Conservation (phyloP, 2,113 vertebrate species). For the Pollachius pollachius region DNA sequence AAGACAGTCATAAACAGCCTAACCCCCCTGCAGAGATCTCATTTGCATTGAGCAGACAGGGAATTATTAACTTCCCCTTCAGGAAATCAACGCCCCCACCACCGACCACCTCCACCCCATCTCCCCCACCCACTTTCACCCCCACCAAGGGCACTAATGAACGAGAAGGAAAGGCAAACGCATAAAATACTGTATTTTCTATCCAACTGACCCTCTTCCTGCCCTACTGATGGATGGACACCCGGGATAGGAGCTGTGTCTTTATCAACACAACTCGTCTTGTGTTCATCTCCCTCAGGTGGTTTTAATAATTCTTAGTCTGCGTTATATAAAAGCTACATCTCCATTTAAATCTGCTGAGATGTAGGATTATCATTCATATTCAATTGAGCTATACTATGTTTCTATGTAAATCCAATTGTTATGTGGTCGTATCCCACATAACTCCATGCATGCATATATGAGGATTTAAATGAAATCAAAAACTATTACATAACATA, state of each 20-base stretch:
- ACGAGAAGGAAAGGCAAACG: too few relatives aligned
- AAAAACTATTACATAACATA: too few relatives aligned
- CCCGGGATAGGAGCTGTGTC: background rate
- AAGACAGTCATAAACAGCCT: conserved; percentile 47
- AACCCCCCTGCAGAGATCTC: conserved; percentile 40
- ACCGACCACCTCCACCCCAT: background rate
- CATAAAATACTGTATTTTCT: too few relatives aligned
- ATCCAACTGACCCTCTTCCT: background rate
- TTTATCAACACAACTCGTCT: background rate
- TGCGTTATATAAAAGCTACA: background rate
- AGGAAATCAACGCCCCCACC: conserved; percentile 9
- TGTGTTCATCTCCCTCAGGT: conserved; percentile 30
- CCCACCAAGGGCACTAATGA: too few relatives aligned
- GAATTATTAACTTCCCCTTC: conserved; percentile 34
- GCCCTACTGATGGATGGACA: conserved; percentile 21
- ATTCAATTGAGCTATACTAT: background rate
- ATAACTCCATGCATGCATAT: too few relatives aligned
- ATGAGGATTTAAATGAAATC: too few relatives aligned
- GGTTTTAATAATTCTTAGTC: too few relatives aligned
- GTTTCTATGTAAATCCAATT: background rate
- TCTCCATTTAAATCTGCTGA: background rate
- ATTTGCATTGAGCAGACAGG: conserved; percentile 42
- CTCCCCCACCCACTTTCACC: background rate
- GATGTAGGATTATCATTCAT: conserved; percentile 9
- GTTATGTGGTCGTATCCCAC: too few relatives aligned